Base-by-base conservation (phyloP, 2,888 invertebrate genomes). In the Trichopoda pennipes region DNA sequence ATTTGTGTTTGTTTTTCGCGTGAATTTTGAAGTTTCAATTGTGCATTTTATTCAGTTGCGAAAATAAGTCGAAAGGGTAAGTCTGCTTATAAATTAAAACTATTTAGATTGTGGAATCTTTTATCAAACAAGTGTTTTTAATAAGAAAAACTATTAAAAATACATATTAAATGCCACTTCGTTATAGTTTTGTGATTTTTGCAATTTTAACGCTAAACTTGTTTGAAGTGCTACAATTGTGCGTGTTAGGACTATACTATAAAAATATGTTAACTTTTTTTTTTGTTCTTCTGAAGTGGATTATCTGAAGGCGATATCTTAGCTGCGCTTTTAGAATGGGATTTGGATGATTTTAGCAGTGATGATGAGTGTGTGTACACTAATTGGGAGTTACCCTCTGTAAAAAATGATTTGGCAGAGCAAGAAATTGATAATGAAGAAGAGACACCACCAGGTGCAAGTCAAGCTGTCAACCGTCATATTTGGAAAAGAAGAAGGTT, bases 281-380 rank as follows among this genome's bases (percentile, higher is more conserved):
- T 69, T 70, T 66, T 66, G 14, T 35, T 70, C 21, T 70, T 72
- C 64, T 69, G 1, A 75, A 70, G 64, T 47, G 51, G 63, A 80
- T 17, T 75, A 32, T 75, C 44, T 80, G 73, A 80, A 72, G 66
- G 66, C 58, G 70, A 70, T 56, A 72, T 68, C 21, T 56, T 76
- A 66, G 68, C 38, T 72, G 61, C 28, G 56, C 68, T 76, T 76
- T 76, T 68, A 56, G 66, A 68, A 58, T 72, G 63, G 3, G 73
- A 75, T 70, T 80, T 72, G 60, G 72, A 76, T 55, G 70, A 70
- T 56, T 80, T 77, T 68, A 61, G 76, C 68, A 69, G 73, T 68
- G 81, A 77, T 77, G 76, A 76, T 63, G 61, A 76, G 56, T 64
- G 70, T 28, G 49, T 49, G 51, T 64, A 74, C 64, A 51, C 51